phyloP scores from a whole-genome alignment of 2,797 vertebrate species.

The Liasis olivaceus region DNA sequence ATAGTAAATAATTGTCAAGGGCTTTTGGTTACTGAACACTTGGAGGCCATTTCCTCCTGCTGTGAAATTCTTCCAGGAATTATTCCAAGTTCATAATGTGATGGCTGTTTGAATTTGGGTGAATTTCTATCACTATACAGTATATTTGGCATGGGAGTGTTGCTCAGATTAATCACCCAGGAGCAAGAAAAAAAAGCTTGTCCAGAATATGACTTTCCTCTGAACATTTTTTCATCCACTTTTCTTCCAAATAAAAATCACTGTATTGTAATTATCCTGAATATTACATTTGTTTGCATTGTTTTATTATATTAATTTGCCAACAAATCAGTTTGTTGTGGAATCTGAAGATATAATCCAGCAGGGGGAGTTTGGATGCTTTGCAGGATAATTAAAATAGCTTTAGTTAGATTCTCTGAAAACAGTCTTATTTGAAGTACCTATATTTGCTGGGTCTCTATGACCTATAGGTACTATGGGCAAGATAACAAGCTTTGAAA shows the following conservation, averaged over 20 bases:
- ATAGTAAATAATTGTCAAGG: conserved; percentile 7
- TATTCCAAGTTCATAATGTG: fast-evolving
- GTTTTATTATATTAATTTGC: background rate
- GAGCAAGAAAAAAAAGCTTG: background rate
- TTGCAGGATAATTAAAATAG: conserved; percentile 22
- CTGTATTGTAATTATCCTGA: background rate
- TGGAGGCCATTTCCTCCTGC: background rate
- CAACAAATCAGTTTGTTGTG: background rate
- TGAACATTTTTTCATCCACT: background rate
- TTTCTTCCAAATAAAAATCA: background rate
- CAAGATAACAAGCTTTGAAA: conserved; percentile 10
- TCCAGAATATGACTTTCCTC: background rate
- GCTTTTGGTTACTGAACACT: background rate
- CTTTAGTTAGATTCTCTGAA: conserved; percentile 16
- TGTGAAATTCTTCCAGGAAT: fast-evolving
- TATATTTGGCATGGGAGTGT: background rate
- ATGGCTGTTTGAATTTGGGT: background rate
- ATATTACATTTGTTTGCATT: background rate
- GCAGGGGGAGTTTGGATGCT: conserved; percentile 66
- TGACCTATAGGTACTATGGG: background rate
- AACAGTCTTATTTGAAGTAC: conserved; percentile 7
- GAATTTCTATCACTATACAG: background rate
- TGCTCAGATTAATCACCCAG: background rate
- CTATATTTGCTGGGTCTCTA: conserved; percentile 20
- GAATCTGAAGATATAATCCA: conserved; percentile 53